Conservation (phyloP, 2,888 invertebrate genomes). For the Sinohyriopsis cumingii region DNA sequence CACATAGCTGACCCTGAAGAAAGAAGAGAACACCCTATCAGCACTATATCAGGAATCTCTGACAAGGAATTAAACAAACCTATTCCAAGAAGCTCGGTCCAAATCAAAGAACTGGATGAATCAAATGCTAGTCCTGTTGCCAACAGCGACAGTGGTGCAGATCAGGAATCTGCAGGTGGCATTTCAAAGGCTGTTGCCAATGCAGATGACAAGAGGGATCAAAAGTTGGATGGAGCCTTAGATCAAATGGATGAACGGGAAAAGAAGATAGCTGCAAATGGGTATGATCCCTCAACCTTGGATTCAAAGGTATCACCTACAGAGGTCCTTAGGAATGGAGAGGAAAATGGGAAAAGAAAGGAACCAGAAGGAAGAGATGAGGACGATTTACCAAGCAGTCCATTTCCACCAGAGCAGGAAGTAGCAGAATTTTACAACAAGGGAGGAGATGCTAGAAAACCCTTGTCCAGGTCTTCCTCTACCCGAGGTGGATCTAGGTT, state of each 20-base stretch:
- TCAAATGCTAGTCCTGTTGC: slow-evolving; percentile 5
- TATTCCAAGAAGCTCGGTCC: slow-evolving; percentile 58
- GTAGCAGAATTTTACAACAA: slow-evolving; percentile 1
- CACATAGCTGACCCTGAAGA: slow-evolving; percentile 96
- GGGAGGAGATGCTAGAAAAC: slow-evolving; percentile 18
- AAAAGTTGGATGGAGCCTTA: too few species aligned
- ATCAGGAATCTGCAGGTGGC: slow-evolving; percentile 7
- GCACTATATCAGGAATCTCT: slow-evolving; percentile 88
- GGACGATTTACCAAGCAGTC: background rate
- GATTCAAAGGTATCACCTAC: slow-evolving; percentile 8
- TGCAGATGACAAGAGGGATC: background rate
- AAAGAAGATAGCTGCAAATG: too few species aligned
- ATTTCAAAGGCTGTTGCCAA: background rate
- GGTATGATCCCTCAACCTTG: too few species aligned
- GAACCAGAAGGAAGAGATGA: slow-evolving; percentile 9
- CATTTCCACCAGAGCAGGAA: slow-evolving; percentile 1
- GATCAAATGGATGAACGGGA: too few species aligned
- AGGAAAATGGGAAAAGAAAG: slow-evolving; percentile 1
- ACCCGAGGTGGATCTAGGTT: slow-evolving; percentile 56
- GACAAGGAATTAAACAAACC: slow-evolving; percentile 44
- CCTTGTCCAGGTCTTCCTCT: slow-evolving; percentile 41
- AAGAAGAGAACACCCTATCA: slow-evolving; percentile 92
- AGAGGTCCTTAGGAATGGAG: background rate
- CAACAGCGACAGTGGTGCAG: slow-evolving; percentile 5
- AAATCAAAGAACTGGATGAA: slow-evolving; percentile 59